Evolutionary conservation across 1,140 invertebrate genomes (phyloP), one percentile per base, ranked within the genome.

Genomic region (Drusus annulatus): DNA sequence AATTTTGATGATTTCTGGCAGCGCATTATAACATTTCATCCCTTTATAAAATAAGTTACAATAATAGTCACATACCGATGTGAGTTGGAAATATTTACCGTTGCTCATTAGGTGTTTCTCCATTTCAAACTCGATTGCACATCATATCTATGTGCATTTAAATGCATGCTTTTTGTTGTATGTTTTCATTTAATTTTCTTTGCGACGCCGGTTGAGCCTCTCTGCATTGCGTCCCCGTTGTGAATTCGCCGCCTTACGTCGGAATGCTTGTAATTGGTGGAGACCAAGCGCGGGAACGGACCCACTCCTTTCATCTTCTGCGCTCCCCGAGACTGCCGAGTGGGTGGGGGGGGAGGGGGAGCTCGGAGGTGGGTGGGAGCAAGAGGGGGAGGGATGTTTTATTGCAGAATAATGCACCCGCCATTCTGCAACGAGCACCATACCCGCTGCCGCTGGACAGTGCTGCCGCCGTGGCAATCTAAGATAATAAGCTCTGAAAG

Each of bases 181-280:
- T 45, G 7, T 10, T 45, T 0, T 45, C 36, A 45, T 13, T 8
- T 13, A 10, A 45, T 45, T 45, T 45, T 7, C 1, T 45, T 45
- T 45, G 36, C 8, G 36, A 8, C 36, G 36, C 50, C 21, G 62
- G 7, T 45, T 45, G 8, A 45, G 10, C 36, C 36, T 45, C 10
- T 45, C 36, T 45, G 36, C 10, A 8, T 45, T 50, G 36, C 13
- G 28, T 17, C 68, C 15, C 81, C 54, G 79, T 79, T 79, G 78
- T 79, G 78, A 80, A 79, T 82, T 76, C 76, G 50, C 52, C 78
- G 52, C 60, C 65, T 79, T 52, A 76, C 56, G 73, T 80, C 23
- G 79, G 79, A 74, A 80, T 76, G 79, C 71, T 76, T 80, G 78
- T 80, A 82, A 80, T 82, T 80, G 81, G 78, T 77, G 65, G 60